Evolutionary conservation across 1,140 invertebrate genomes (phyloP).

Genomic region (Hydropsyche tenuis): DNA sequence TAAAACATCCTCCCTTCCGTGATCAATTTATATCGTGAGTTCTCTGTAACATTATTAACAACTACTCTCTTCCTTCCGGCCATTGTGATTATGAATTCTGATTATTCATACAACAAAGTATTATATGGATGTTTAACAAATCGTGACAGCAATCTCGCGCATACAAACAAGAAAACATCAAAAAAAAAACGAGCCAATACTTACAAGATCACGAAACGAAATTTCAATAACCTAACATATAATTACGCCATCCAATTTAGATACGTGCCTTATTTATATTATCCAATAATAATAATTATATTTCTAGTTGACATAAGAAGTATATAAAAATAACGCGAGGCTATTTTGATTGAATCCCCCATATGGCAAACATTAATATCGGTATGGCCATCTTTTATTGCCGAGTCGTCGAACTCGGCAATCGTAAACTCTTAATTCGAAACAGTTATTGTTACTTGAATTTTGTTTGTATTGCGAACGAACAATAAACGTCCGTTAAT

Average conservation of each 20-base stretch:
- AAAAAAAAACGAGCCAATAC: background rate
- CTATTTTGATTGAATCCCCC: too few species aligned
- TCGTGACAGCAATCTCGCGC: conserved; percentile 3
- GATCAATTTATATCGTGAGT: too few species aligned
- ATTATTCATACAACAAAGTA: background rate
- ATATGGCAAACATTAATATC: background rate
- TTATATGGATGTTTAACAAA: conserved; percentile 19
- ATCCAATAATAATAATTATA: too few species aligned
- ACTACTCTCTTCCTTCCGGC: conserved; percentile 9
- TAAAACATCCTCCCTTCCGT: too few species aligned
- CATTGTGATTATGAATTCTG: conserved; percentile 11
- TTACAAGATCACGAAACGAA: background rate
- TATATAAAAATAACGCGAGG: too few species aligned
- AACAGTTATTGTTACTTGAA: background rate
- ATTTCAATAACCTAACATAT: conserved; percentile 3
- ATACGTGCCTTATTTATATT: too few species aligned
- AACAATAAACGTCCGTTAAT: conserved; percentile 2
- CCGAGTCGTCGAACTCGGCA: background rate
- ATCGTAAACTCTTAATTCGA: conserved; percentile 3
- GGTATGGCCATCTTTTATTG: background rate
- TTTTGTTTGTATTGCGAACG: background rate
- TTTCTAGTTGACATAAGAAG: too few species aligned
- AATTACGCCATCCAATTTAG: background rate
- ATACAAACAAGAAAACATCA: background rate
- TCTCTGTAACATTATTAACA: background rate